Base-by-base conservation (phyloP, 2,113 vertebrate species). In the Aleadryas rufinucha region DNA sequence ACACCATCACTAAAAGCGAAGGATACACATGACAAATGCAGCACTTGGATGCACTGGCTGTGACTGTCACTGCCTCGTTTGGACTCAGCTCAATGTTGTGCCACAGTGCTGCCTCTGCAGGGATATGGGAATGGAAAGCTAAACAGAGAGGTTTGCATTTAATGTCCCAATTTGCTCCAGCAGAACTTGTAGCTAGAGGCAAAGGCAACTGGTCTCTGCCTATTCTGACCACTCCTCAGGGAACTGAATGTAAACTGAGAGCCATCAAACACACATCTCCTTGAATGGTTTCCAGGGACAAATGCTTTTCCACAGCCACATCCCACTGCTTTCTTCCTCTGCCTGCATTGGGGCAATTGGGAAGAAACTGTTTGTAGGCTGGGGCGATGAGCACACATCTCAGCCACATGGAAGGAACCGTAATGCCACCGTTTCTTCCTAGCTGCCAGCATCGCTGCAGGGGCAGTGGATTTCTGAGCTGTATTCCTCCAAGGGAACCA, bases 11-110 rank as follows among this genome's bases (percentile, higher is more conserved):
- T 44, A 24, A 45, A 39, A 74, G 33, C 41, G 47, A 80, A 83
- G 42, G 13, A 35, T 53, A 49, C 7, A 13, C 13, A 37, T 0
- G 7, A 35, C 21, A 80, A 86, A 41, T 30, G 33, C 41, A 83
- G 50, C 13, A 3, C 7, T 76, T 35, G 18, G 37, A 16, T 44
- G 31, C 19, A 1, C 50, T 69, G 61, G 6, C 45, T 79, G 15
- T 83, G 57, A n/a, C 63, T 63, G 27, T 45, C 47, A 33, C 64
- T 63, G 86, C 26, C n/a, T 68, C 1, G 0, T 33, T 66, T 0
- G 2, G 44, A 45, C 26, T 61, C 2, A 1, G 24, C 56, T 78
- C 6, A 3, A 3, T 2, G 2, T 26, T 49, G 10, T 33, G 17
- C 69, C 31, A 18, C n/a, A 14, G 16, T 13, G 17, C 76, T 80